Evolutionary conservation across 35 echinoderm and acorn worm genomes (phyloP), one percentile per base, ranked within the genome.

Genomic region (Anneissia japonica): DNA sequence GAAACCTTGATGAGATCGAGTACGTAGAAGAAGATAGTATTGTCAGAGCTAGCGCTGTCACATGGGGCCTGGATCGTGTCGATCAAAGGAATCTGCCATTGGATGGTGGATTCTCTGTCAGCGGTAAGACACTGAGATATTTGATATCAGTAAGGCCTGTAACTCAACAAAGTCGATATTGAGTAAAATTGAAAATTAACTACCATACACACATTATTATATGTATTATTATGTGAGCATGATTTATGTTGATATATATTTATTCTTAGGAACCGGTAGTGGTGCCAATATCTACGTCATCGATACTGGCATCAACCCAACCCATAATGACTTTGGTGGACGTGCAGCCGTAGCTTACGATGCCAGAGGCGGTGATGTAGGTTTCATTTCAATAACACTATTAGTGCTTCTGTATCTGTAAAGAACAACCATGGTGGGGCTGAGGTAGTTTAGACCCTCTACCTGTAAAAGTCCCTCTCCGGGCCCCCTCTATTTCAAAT

Each of bases 281-380:
- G 89, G 89, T 56, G 75, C 84, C 0, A 36, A 90, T 73, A 75
- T 85, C 39, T 90, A 85, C 89, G 89, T 90, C 82, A 84, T 90
- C 43, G 88, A 90, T 56, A 90, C 88, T 34, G 88, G 88, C 77
- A 76, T 90, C 55, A 72, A 45, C 37, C 13, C 32, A 17, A 39
- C 74, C 1, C 89, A 90, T 75, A 84, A 78, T 45, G 89, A 90
- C 46, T 90, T 90, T 34, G 74, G 41, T 31, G 89, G 74, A 2
- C 82, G 82, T 46, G 89, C 82, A 26, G 23, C 36, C 30, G 34
- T 31, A 30, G 72, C 75, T n/a, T 90, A 85, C 38, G 89, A 90
- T 79, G 82, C 89, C 30, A 32, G 76, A 16, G 89, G 82, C 31
- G 89, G 89, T 29, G 28, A 46, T 23, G 89, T 90, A 85, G 85